Evolutionary conservation across 2,797 vertebrate species (phyloP).

Genomic region (Galaxias olidus): DNA sequence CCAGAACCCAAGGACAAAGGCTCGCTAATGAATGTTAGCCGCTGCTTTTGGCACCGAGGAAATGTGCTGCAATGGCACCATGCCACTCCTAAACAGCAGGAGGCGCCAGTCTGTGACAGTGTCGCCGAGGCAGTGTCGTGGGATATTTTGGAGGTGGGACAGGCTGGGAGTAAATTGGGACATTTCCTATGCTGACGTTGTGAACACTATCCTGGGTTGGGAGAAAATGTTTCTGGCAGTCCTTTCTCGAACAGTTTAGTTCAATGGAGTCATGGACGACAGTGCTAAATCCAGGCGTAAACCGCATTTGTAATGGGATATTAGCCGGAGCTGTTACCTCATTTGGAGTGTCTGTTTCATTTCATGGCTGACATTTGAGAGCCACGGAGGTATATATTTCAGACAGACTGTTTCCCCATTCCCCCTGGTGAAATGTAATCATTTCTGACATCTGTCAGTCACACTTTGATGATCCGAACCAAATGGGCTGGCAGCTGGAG

Average conservation of each 20-base stretch:
- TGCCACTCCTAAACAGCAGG: conserved; percentile 39
- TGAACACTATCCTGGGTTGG: conserved; percentile 40
- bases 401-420: conserved; percentile 41
- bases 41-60: conserved; percentile 24
- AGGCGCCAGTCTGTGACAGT: conserved; percentile 27
- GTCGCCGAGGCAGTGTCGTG: conserved; percentile 20
- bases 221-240: conserved; percentile 49
- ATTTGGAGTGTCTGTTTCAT: conserved; percentile 72
- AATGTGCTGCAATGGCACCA: conserved; percentile 25
- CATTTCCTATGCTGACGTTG: conserved; percentile 21
- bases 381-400: conserved; percentile 53
- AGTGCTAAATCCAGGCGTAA: conserved; percentile 56
- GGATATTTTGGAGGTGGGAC: conserved; percentile 31
- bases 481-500: conserved; percentile 44
- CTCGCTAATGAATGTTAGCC: conserved; percentile 51
- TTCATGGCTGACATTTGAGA: conserved; percentile 68
- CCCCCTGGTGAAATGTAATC: conserved; percentile 62
- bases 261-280: conserved; percentile 42
- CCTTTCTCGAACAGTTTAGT: conserved; percentile 36
- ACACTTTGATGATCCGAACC: conserved; percentile 53
- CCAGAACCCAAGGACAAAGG: conserved; percentile 56
- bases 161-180: conserved; percentile 32
- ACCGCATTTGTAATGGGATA: conserved; percentile 67
- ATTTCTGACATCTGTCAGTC: conserved; percentile 72
- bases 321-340: conserved; percentile 67